phyloP scores from a whole-genome alignment of 2,888 invertebrate genomes.

The Stramonita haemastoma region DNA sequence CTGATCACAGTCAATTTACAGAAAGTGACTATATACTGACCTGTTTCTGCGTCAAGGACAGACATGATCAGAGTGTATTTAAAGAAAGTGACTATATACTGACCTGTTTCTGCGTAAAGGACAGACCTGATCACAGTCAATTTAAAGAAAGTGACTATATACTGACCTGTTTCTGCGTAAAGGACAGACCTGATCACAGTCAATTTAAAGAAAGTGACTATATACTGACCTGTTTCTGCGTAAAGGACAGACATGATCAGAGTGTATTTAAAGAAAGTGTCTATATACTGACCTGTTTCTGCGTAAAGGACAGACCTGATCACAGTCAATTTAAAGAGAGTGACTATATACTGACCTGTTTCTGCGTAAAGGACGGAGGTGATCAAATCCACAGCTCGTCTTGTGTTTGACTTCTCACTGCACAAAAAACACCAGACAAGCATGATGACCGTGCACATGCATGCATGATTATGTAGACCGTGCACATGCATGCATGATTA shows the following conservation, averaged over 20 bases:
- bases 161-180: neutral
- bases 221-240: neutral
- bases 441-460: neutral
- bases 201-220: no score
- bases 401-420: slow-evolving; percentile 10
- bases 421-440: neutral
- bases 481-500: no score
- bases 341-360: neutral
- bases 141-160: no score
- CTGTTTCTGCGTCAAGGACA: neutral
- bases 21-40: neutral
- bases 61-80: neutral
- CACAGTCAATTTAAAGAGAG: no score
- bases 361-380: neutral
- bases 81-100: neutral
- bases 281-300: neutral
- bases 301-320: neutral
- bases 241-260: neutral
- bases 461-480: no score
- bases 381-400: slow-evolving; percentile 16
- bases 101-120: neutral
- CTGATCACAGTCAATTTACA: neutral
- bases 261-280: no score
- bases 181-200: neutral
- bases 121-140: neutral